Base-by-base conservation (phyloP, 2,113 vertebrate genomes). In the Saimiri boliviensis region DNA sequence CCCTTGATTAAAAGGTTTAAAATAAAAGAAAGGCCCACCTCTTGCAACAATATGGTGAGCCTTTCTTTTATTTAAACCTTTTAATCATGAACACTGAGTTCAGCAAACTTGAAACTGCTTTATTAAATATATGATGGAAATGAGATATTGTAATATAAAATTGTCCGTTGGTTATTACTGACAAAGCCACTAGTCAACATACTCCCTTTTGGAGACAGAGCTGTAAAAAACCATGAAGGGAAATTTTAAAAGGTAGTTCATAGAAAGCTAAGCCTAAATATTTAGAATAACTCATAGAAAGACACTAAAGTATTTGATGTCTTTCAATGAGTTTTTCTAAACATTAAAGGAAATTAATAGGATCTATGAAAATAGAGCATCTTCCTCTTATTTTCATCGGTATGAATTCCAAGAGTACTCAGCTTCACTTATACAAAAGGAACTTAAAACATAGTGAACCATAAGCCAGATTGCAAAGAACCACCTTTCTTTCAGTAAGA, bases 271-370 rank as follows among this genome's bases (percentile, higher is more conserved):
- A 96, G 85, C 47, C 63, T 94, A 86, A 1, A 3, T 79, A 74
- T 93, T 97, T 97, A 77, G 89, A 71, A 97, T 79, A 91, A 84
- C 70, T 74, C 45, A 81, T 52, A 96, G 91, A 60, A 95, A 96
- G 89, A 93, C 74, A 54, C 47, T 32, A 96, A 97, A 97, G 37
- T 93, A 30, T 63, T 63, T 63, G 5, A 32, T 32, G 27, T 32
- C 60, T 63, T 63, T 63, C 12, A 30, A 13, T 63, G 60, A 30
- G 11, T 32, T 63, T 12, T 63, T 63, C 60, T 63, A 32, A 32
- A 63, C 32, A 63, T 6, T 58, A 63, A 63, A 63, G 12, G 27
- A 63, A 63, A 63, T 30, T 63, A 63, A 63, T 13, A 63, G 27
- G 60, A 12, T 12, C 94, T 5, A 10, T 71, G 56, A 92, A 84